phyloP scores from a whole-genome alignment of 1,140 invertebrate genomes.

The Meteorus sp. region DNA sequence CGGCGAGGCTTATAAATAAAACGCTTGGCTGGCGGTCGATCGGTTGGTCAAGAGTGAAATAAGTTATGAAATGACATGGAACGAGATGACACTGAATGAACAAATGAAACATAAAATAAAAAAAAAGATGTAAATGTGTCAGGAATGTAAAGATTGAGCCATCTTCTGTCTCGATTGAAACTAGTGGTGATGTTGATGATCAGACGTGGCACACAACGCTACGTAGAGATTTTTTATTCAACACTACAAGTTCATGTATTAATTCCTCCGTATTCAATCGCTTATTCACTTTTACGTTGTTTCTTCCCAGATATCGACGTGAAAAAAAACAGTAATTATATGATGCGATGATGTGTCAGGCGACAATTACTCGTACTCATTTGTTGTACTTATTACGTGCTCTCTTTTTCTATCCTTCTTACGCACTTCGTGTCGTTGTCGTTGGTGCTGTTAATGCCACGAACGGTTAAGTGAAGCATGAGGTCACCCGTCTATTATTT shows the following conservation, averaged over 20 bases:
- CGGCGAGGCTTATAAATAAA: conserved; percentile 42
- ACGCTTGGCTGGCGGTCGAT: conserved; percentile 26
- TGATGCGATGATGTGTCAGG: conserved; percentile 26
- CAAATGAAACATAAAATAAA: background rate
- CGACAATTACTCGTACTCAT: conserved; percentile 39
- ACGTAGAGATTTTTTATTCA: no score
- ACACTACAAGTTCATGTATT: no score
- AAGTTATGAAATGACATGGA: no score
- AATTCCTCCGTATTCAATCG: background rate
- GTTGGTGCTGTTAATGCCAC: conserved; percentile 23
- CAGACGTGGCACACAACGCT: no score
- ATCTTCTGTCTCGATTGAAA: background rate
- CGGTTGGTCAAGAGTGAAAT: background rate
- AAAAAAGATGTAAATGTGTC: background rate
- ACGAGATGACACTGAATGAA: no score
- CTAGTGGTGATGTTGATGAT: no score
- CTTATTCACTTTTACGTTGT: background rate
- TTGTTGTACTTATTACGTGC: no score
- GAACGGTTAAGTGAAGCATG: conserved; percentile 46
- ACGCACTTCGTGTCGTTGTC: conserved; percentile 18
- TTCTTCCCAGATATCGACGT: no score
- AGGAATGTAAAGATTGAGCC: no score
- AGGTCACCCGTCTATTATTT: conserved; percentile 48
- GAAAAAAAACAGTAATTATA: no score
- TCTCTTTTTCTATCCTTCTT: no score